Conservation (phyloP, 2,113 vertebrate genomes). For the Scomber colias region DNA sequence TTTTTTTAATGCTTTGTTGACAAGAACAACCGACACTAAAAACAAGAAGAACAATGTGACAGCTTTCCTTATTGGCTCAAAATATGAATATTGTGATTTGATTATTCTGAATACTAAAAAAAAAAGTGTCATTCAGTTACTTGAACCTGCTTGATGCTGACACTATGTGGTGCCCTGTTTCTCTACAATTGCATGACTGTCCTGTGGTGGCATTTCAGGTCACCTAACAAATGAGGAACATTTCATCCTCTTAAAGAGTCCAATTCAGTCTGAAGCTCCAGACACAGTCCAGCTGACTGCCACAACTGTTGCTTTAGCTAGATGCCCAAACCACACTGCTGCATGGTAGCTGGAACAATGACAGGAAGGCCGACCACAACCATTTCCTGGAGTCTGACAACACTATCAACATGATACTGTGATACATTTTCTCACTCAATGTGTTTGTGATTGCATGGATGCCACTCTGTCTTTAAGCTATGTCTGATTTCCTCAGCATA, state of each 20-base stretch:
- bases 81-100: background rate
- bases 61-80: background rate
- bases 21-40: background rate
- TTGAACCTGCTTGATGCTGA: constrained; percentile 15
- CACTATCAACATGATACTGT: constrained; percentile 10
- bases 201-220: constrained; percentile 53
- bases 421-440: background rate
- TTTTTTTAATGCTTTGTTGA: too few relatives aligned
- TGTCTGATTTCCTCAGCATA: background rate
- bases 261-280: constrained; percentile 19
- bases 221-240: constrained; percentile 54
- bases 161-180: background rate
- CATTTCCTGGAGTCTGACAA: constrained; percentile 56
- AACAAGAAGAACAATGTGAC: background rate
- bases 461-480: background rate
- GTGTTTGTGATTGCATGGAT: background rate
- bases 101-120: background rate
- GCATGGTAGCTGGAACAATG: constrained; percentile 61
- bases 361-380: constrained; percentile 57
- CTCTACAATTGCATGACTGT: background rate
- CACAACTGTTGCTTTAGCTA: constrained; percentile 66
- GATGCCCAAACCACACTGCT: constrained; percentile 49
- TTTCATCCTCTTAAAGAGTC: constrained; percentile 63
- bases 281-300: constrained; percentile 51
- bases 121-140: background rate